Base-by-base conservation (phyloP, 2,888 invertebrate species). In the Xylota segnis region DNA sequence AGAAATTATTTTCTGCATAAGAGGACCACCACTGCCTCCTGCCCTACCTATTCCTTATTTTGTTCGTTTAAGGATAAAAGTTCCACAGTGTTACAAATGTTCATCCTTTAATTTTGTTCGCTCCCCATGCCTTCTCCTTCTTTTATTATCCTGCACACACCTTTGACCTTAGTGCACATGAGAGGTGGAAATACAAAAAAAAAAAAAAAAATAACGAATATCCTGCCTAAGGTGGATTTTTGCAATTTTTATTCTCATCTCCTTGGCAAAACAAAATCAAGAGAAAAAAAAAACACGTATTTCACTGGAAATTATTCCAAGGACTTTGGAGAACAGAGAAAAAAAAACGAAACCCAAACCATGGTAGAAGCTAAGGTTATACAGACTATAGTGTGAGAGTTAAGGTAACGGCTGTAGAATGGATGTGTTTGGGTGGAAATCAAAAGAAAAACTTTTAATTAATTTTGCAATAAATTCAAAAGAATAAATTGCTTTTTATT, bases 401-500 rank as follows among this genome's bases (percentile, higher is more conserved):
- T 47, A 34, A 40, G 56, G 9, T 65, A 29, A 32, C n/a, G 12
- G 58, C 29, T 54, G 16, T 47, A 16, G 66, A 76, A 81, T 76
- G 59, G 71, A 76, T 81, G 81, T 79, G 74, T 34, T 70, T 50
- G 68, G 59, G 63, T 52, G 84, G 66, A 84, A 84, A 84, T 86
- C 82, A 82, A 86, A 86, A 82, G 84, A 72, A 75, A 82, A 86
- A 86, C 84, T 86, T 86, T 86, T 86, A 86, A 86, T 86, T 86
- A 86, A 86, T 82, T 86, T 86, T 82, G 84, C 84, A 82, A 86
- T 86, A 82, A 86, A 86, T 86, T 86, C 76, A 71, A 82, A 86
- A 76, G 82, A 76, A 82, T 86, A 82, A 86, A 86, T 86, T 82
- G 84, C 76, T 86, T 86, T 84, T 86, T 81, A 58, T 82, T 82